phyloP scores from a whole-genome alignment of 2,113 vertebrate genomes.

The Xenopus tropicalis region DNA sequence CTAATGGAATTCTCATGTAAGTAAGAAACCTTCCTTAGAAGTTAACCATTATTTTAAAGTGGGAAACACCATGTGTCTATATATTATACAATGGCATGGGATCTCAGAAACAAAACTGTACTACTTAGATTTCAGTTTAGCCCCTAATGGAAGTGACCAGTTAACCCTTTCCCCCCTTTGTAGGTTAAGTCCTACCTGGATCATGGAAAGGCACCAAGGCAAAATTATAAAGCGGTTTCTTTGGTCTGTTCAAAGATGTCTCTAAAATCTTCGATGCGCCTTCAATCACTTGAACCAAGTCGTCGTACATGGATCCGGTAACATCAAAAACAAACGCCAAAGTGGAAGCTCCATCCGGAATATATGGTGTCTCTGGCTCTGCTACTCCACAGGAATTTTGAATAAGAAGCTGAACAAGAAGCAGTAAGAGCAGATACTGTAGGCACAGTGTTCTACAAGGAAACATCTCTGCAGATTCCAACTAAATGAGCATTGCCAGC shows the following conservation, averaged over 20 bases:
- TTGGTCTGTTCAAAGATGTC: constrained; percentile 88
- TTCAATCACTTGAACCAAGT: constrained; percentile 95
- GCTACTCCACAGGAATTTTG: constrained; percentile 56
- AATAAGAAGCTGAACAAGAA: constrained; percentile 51
- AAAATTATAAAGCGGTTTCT: constrained; percentile 89
- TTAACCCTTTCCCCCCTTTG: not conserved
- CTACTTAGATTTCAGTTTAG: too few relatives aligned
- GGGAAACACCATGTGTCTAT: too few relatives aligned
- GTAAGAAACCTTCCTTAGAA: too few relatives aligned
- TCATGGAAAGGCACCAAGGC: constrained; percentile 95
- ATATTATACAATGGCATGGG: too few relatives aligned
- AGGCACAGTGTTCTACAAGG: not conserved
- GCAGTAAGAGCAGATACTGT: constrained; percentile 51
- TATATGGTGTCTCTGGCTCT: constrained; percentile 54
- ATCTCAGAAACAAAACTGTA: too few relatives aligned
- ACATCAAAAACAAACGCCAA: constrained; percentile 98
- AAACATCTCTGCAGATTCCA: constrained; percentile 44
- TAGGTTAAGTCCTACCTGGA: constrained; percentile 76
- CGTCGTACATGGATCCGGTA: constrained; percentile 98
- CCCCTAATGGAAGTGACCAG: not conserved
- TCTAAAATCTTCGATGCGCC: constrained; percentile 97
- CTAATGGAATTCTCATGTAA: too few relatives aligned
- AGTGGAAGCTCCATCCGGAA: constrained; percentile 92
- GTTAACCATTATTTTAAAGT: too few relatives aligned
- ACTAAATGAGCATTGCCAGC: not conserved